These are phyloP conservation scores for Ditylenchus weischeri DNA, from an alignment of 2,888 invertebrate genomes.

Conservation along the genomic window DNA sequence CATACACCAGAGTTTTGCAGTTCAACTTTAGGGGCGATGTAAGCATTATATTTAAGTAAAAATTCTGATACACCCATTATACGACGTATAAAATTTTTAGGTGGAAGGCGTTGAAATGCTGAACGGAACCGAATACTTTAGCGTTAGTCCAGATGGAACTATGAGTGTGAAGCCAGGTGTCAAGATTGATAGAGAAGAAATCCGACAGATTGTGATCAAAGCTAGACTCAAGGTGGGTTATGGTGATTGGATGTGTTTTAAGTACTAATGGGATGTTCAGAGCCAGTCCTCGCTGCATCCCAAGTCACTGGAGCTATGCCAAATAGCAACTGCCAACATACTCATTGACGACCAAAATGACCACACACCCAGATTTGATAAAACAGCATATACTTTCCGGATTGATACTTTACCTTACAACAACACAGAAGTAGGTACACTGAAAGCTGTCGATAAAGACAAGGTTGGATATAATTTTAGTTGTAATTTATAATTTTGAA, in stretches of 20 bases:
- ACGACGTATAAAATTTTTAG: constrained; percentile 12
- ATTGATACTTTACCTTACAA: constrained; percentile 41
- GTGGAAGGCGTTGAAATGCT: constrained; percentile 32
- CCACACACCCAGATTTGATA: constrained; percentile 51
- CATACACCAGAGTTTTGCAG: constrained; percentile 28
- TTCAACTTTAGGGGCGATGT: constrained; percentile 28
- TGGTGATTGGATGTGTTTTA: not conserved
- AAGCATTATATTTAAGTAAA: constrained; percentile 11
- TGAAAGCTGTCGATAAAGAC: constrained; percentile 50
- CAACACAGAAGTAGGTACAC: constrained; percentile 43
- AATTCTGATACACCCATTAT: constrained; percentile 4
- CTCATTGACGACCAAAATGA: constrained; percentile 53
- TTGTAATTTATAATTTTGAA: too few species aligned
- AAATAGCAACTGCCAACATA: constrained; percentile 40
- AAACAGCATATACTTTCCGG: constrained; percentile 46
- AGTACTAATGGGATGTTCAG: not conserved
- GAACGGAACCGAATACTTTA: constrained; percentile 36
- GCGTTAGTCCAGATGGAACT: constrained; percentile 30
- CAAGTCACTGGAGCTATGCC: constrained; percentile 36
- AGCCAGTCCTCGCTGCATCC: constrained; percentile 24
- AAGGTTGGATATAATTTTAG: constrained; percentile 31
- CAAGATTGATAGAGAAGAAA: constrained; percentile 30
- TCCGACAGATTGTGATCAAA: constrained; percentile 28
- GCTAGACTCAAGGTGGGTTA: constrained; percentile 25
- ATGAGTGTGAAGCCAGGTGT: constrained; percentile 27